Base-by-base conservation (phyloP, 2,113 vertebrate genomes). In the Meriones unguiculatus region DNA sequence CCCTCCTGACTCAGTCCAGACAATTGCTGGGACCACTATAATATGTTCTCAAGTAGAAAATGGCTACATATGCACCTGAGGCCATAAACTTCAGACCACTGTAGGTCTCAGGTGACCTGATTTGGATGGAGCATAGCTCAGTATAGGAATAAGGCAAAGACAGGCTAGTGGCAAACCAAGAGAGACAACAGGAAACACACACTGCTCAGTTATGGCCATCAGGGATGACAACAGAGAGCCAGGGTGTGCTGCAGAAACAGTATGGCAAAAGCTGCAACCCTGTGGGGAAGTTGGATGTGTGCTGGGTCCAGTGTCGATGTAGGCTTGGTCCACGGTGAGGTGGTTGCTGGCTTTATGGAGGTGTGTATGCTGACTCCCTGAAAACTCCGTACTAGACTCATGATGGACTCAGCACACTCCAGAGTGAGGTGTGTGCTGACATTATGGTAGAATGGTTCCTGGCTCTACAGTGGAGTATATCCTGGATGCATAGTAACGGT, bases 51-150 rank as follows among this genome's bases (percentile, higher is more conserved):
- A 32, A 9, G 18, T 14, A 38, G 91, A 50, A 20, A 35, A 78
- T 11, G 14, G 82, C 28, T 17, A 5, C 24, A 4, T 5, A 0
- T 0, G 0, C 17, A 28, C 35, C 17, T 1, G 30, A 87, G 46
- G 46, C n/a, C 2, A 0, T 1, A 32, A 5, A 12, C 0, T 1
- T 9, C 1, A 12, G 20, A 1, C 0, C 30, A 18, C 7, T 6
- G 3, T 15, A 22, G n/a, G 62, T 6, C 28, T 22, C 4, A 18
- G 52, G 1, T 12, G 4, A 73, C 11, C 38, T 2, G 24, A 20
- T 14, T 14, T 3, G 24, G 57, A 28, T 22, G 3, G 10, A 14
- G 5, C 35, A 28, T 13, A 4, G 9, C 3, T 57, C n/a, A 28
- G 8, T 0, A 64, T 1, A 15, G n/a, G 7, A 69, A 50, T 2